phyloP scores from a whole-genome alignment of 92 coral and sea anemone species.

The Virgularia gustaviana region DNA sequence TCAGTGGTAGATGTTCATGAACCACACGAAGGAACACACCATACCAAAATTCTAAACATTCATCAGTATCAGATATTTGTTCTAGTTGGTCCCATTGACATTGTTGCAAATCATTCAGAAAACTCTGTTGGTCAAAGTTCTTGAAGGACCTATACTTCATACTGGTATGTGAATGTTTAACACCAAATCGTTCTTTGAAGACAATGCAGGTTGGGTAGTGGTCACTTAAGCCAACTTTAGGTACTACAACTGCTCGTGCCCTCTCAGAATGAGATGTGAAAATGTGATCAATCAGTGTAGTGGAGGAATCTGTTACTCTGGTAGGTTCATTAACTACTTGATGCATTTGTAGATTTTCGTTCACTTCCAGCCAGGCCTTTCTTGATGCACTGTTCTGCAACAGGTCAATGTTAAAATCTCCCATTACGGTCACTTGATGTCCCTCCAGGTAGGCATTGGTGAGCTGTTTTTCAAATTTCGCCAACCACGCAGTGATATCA shows the following conservation, averaged over 20 bases:
- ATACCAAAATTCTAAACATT: constrained; percentile 21
- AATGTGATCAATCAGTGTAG: constrained; percentile 30
- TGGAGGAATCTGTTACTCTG: constrained; percentile 2
- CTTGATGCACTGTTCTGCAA: background rate
- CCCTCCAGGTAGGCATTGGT: constrained; percentile 32
- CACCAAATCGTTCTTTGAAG: background rate
- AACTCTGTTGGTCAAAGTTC: constrained; percentile 8
- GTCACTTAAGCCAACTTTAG: constrained; percentile 23
- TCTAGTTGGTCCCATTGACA: constrained; percentile 32
- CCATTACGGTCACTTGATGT: constrained; percentile 18
- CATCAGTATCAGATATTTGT: background rate
- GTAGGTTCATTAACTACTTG: constrained; percentile 34
- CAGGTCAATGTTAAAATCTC: constrained; percentile 37
- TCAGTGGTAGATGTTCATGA: constrained; percentile 29
- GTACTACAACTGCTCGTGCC: background rate
- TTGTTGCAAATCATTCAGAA: constrained; percentile 27
- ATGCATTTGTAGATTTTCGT: constrained; percentile 25
- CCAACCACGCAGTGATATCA: constrained; percentile 18
- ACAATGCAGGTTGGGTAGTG: constrained; percentile 33
- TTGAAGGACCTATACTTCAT: constrained; percentile 10
- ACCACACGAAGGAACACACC: constrained; percentile 8
- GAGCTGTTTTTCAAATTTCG: constrained; percentile 31
- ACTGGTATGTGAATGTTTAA: constrained; percentile 31
- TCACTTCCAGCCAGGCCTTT: constrained; percentile 15
- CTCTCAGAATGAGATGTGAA: background rate